Evolutionary conservation across 2,113 vertebrate species (phyloP).

Genomic region (Apeltes quadracus): DNA sequence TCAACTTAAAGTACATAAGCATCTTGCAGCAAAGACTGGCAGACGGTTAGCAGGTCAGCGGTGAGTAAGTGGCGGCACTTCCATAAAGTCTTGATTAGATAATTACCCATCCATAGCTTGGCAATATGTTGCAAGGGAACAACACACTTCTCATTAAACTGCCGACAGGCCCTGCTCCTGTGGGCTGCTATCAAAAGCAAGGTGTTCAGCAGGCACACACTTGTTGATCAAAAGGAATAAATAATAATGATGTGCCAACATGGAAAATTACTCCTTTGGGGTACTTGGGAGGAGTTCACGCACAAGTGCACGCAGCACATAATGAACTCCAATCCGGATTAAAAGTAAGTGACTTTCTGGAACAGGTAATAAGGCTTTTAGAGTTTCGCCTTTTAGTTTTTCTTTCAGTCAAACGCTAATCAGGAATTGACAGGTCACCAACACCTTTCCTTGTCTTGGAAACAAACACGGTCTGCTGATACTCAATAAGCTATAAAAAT

Average conservation of each 20-base stretch:
- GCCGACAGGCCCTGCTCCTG: slow-evolving; percentile 51
- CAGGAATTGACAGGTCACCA: not conserved
- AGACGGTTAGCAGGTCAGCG: slow-evolving; percentile 69
- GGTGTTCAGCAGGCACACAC: slow-evolving; percentile 57
- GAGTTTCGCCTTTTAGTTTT: not conserved
- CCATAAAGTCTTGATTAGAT: slow-evolving; percentile 77
- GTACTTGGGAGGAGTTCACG: slow-evolving; percentile 13
- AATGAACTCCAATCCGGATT: slow-evolving; percentile 13
- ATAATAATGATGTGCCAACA: slow-evolving; percentile 17
- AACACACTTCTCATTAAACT: slow-evolving; percentile 66
- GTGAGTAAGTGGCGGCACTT: slow-evolving; percentile 63
- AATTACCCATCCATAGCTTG: slow-evolving; percentile 76
- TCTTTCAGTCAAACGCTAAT: not conserved
- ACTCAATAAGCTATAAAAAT: not conserved
- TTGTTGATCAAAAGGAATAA: slow-evolving; percentile 58
- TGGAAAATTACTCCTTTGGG: slow-evolving; percentile 47
- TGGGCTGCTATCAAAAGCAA: slow-evolving; percentile 46
- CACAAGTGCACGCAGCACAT: slow-evolving; percentile 10
- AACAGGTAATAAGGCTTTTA: not conserved
- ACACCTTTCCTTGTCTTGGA: not conserved
- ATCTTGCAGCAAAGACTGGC: slow-evolving; percentile 44
- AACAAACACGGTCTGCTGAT: not conserved
- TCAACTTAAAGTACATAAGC: slow-evolving; percentile 23
- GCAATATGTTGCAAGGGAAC: slow-evolving; percentile 73
- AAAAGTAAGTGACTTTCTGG: slow-evolving; percentile 11